phyloP scores from a whole-genome alignment of 2,113 vertebrate species.

The Lampris megalopsis region DNA sequence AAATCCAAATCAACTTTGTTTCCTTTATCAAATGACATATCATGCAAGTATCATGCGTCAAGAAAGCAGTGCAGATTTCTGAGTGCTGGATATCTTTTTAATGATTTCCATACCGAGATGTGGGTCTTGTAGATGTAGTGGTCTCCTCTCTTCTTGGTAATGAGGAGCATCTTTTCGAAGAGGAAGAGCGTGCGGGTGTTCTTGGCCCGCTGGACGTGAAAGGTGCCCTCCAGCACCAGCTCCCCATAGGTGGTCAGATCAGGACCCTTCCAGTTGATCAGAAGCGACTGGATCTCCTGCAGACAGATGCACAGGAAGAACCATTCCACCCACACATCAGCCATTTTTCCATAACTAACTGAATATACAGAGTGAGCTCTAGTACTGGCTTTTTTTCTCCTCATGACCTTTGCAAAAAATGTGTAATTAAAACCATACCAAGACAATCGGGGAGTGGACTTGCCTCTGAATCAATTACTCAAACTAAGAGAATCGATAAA shows the following conservation, averaged over 20 bases:
- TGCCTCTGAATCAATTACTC: neutral
- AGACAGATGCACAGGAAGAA: constrained; percentile 29
- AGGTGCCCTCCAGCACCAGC: constrained; percentile 94
- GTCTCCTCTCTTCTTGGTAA: constrained; percentile 94
- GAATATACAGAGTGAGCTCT: constrained; percentile 1
- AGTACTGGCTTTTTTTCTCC: neutral
- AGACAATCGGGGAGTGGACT: neutral
- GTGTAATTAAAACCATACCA: neutral
- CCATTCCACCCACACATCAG: neutral
- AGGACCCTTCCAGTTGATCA: constrained; percentile 95
- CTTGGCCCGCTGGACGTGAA: constrained; percentile 90
- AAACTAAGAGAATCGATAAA: constrained; percentile 16
- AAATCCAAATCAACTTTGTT: neutral
- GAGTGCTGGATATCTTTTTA: neutral
- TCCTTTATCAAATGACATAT: neutral
- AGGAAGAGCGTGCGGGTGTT: constrained; percentile 94
- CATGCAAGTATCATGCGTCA: too few species aligned
- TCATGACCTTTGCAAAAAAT: constrained; percentile 1
- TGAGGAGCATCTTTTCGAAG: constrained; percentile 91
- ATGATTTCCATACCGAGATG: constrained; percentile 85
- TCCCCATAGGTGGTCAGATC: constrained; percentile 94
- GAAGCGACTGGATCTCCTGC: constrained; percentile 95
- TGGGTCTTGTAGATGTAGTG: constrained; percentile 94
- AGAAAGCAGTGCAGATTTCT: neutral
- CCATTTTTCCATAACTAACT: constrained; percentile 3